phyloP scores from a whole-genome alignment of 2,888 invertebrate genomes.

The Chydorus sphaericus region DNA sequence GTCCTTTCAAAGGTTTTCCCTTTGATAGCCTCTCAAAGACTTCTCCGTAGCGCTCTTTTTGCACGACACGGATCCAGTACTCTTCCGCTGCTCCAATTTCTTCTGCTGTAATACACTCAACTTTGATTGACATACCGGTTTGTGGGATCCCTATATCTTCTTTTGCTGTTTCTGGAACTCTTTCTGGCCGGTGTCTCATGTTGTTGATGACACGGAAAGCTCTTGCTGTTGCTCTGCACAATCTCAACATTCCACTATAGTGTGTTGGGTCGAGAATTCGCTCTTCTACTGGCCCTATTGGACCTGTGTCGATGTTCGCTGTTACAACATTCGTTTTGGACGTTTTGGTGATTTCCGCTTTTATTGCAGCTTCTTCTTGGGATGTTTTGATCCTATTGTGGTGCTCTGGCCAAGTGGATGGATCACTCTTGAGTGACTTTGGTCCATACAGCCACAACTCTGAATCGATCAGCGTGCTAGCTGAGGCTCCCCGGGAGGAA shows the following conservation, averaged over 20 bases:
- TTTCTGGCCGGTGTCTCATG: no score
- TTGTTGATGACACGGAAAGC: neutral
- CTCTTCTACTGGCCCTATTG: neutral
- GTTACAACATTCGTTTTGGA: neutral
- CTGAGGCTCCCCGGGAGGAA: neutral
- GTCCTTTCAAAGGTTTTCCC: neutral
- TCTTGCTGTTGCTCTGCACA: conserved; percentile 1
- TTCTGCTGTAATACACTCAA: conserved; percentile 1
- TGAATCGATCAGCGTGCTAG: neutral
- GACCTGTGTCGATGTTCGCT: neutral
- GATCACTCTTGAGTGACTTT: neutral
- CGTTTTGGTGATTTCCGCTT: neutral
- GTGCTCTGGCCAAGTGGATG: neutral
- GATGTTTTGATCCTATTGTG: no score
- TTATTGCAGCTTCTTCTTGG: no score
- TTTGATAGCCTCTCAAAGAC: neutral
- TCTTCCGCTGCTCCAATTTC: neutral
- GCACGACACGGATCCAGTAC: conserved; percentile 1
- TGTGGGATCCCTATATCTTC: neutral
- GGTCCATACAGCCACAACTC: neutral
- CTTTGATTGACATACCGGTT: no score
- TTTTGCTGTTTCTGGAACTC: no score
- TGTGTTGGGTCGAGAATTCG: neutral
- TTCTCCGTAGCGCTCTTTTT: neutral
- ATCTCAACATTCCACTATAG: neutral